These are phyloP conservation scores for Tiliacea citrago DNA, from an alignment of 2,888 invertebrate species.

Conservation along the genomic window DNA sequence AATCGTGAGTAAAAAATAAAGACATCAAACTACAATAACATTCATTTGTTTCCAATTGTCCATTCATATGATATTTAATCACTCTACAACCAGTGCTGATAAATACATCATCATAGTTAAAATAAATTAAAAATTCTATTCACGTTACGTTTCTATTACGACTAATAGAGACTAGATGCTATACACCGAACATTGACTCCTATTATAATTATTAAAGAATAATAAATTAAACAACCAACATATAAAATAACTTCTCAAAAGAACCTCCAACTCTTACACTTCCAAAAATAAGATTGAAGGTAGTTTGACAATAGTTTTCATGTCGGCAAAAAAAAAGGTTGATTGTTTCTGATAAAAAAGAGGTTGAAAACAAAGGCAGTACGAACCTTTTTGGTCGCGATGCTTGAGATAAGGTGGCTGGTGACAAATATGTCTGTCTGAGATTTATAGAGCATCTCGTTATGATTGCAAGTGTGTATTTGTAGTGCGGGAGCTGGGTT, in stretches of 20 bases:
- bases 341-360: constrained; percentile 33
- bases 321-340: constrained; percentile 12
- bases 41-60: constrained; percentile 21
- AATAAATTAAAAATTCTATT: constrained; percentile 52
- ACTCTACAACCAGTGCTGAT: constrained; percentile 29
- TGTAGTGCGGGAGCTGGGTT: constrained; percentile 30
- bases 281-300: constrained; percentile 6
- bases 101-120: constrained; percentile 24
- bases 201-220: constrained; percentile 63
- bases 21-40: constrained; percentile 3
- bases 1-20: constrained; percentile 1
- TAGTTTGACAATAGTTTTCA: not conserved
- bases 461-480: constrained; percentile 39
- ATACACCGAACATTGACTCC: constrained; percentile 69
- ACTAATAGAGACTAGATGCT: constrained; percentile 65
- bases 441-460: constrained; percentile 56
- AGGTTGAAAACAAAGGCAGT: constrained; percentile 65
- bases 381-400: constrained; percentile 67
- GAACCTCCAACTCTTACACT: fast-evolving
- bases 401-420: constrained; percentile 68
- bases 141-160: constrained; percentile 63
- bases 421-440: constrained; percentile 55
- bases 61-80: constrained; percentile 25
- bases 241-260: not conserved
- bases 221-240: constrained; percentile 58